Evolutionary conservation across 2,888 invertebrate species (phyloP), one percentile per base, ranked within the genome.

Genomic region (Oxyteleia sp.): DNA sequence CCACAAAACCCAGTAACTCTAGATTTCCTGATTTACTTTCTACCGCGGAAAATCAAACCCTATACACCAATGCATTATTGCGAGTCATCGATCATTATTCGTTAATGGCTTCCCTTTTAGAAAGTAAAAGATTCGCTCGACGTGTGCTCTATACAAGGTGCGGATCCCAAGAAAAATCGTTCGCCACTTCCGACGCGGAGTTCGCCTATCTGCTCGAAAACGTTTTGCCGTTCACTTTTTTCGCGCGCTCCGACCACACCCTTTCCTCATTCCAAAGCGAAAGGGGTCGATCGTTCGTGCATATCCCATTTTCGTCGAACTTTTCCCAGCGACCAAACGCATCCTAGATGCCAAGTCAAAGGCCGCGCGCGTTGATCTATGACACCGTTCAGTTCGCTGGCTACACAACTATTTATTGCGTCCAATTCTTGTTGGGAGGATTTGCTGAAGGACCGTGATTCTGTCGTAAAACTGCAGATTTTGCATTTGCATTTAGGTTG

Each of bases 11-110:
- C 35, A 47, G 26, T 35, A 29, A 18, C 15, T 59, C 18, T 51
- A 13, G 29, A 53, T 72, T 72, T 63, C 43, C 61, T 29, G 51
- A 74, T 64, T 64, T 55, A 63, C 74, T 53, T 63, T 51, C 38
- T 23, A 13, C 29, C 11, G 26, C 4, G 32, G 59, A 35, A 55
- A 32, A 71, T 59, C 68, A 53, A 76, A 38, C 72, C 15, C 71
- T 63, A 72, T 63, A 76, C 41, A 84, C 59, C 69, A 10, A 4
- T 13, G 85, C 78, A 86, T 87, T 87, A 88, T 85, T 85, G 87
- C 85, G 85, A 88, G 89, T 90, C 91, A 91, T 91, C 91, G 89
- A 91, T 91, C 91, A 91, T 91, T 86, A 89, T 84, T 74, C 86
- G 63, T 84, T 84, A 85, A 85, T 85, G 85, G 80, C 76, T 32